Conservation (phyloP, 2,888 invertebrate genomes). For the Tetramorium bicarinatum region DNA sequence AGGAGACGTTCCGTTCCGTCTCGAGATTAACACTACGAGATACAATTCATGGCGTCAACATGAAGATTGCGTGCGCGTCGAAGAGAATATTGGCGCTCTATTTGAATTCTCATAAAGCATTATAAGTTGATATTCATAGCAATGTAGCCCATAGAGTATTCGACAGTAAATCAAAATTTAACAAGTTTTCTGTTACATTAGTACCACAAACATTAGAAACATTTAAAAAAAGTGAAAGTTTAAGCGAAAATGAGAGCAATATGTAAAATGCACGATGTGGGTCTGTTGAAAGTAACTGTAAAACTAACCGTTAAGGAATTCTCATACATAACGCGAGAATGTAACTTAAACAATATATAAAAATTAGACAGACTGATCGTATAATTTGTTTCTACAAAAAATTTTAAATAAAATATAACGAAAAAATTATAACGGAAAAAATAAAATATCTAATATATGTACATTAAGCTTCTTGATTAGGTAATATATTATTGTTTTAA, state of each 20-base stretch:
- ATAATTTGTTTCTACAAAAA: not conserved
- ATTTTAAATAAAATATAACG: not conserved
- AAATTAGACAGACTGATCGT: not conserved
- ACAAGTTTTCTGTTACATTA: not conserved
- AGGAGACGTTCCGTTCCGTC: not conserved
- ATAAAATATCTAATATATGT: not conserved
- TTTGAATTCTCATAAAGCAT: not conserved
- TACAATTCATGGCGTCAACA: not conserved
- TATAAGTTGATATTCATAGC: not conserved
- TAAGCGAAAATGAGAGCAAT: not conserved
- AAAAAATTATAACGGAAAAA: not conserved
- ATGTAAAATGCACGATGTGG: not conserved
- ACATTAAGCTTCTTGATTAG: not conserved
- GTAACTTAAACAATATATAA: not conserved
- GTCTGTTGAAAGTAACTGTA: slow-evolving; percentile 23
- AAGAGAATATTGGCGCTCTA: not conserved
- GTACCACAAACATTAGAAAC: not conserved
- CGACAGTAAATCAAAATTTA: not conserved
- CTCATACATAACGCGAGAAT: not conserved
- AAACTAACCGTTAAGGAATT: slow-evolving; percentile 5
- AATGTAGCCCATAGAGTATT: not conserved
- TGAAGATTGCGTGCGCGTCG: not conserved
- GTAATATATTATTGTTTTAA: not conserved
- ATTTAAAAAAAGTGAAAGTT: not conserved
- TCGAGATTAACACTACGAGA: not conserved